Evolutionary conservation across 2,113 vertebrate species (phyloP), one percentile per base, ranked within the genome.

Genomic region (Chelonoidis abingdonii): DNA sequence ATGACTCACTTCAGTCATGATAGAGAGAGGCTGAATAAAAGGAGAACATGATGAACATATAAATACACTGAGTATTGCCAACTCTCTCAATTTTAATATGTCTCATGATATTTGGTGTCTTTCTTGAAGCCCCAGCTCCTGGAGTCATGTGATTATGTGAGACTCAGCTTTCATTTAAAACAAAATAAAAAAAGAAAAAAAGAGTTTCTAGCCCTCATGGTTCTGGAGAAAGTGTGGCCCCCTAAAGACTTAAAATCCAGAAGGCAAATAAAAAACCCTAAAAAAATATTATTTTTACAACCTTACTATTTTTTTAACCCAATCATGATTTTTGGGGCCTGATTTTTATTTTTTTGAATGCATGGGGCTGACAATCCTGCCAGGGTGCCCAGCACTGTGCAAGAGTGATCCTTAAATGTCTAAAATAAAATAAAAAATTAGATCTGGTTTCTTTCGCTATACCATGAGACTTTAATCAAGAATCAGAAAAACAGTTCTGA

Each of bases 1-100:
- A 57, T 92, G 9, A 86, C 92, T 95, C 89, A 80, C 94, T 95
- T 95, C 87, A 88, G 75, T 91, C 90, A 83, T 88, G 53, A 22
- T 80, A 85, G 78, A 27, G 17, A 83, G 7, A 17, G 31, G 10
- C 92, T 89, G 92, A 53, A 83, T 75, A 17, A 80, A 38, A 72
- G 49, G 94, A 78, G 29, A 41, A 75, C n/a, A 81, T 72, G 87
- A 84, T 88, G 93, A 86, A 93, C 96, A 87, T 86, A 88, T 0
- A 38, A 79, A 87, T 59, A 95, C 35, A 9, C 87, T 93, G 85
- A 81, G 78, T 44, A 50, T 83, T 90, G 89, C 88, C 92, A 83
- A 6, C 17, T 88, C 3, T 86, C 10, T 4, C 87, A 44, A 85
- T 96, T 89, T 79, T 82, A 12, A 86, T 80, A 76, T 85, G 62